Base-by-base conservation (phyloP, 2,113 vertebrate species). In the Paradoxurus hermaphroditus region DNA sequence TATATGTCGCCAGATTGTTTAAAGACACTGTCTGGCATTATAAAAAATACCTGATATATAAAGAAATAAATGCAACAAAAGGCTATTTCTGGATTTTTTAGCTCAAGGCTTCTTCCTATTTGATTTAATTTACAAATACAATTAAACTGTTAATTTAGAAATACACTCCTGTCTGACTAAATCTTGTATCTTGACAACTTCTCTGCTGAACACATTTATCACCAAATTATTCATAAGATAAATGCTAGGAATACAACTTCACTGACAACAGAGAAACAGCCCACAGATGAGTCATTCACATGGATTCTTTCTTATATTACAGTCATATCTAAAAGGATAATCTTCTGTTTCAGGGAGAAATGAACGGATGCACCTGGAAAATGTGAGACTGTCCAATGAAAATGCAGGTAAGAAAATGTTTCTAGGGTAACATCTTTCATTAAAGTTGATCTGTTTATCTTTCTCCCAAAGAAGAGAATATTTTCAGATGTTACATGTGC, bases 221-320 rank as follows among this genome's bases (percentile, higher is more conserved):
- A 63, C 7, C 53, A 91, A 95, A 90, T 92, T 79, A 85, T 41
- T 97, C 86, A 31, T 82, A 86, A n/a, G 89, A 84, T 67, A 94
- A 97, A 90, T 77, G 59, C 53, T 29, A 46, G 41, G 34, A 90
- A 63, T 86, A 9, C 14, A 51, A 68, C 19, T 65, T 31, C 31
- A 63, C 46, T 73, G 34, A 78, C 12, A 88, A 41, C 4, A 81
- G 51, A 65, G 46, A 44, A 75, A 70, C 21, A 70, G 34, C 6
- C 46, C n/a, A 81, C 6, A 39, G 10, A 10, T 53, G 31, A 46
- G 56, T 56, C 51, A 78, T 63, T 96, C 34, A 34, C n/a, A 53
- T 44, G 31, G 51, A 29, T 36, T 63, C 39, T 39, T 70, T 41
- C 39, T 70, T 75, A 62, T 67, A 88, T 51, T 68, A 77, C 6